phyloP scores from a whole-genome alignment of 2,888 invertebrate genomes.

The Linhomoeus sp. region DNA sequence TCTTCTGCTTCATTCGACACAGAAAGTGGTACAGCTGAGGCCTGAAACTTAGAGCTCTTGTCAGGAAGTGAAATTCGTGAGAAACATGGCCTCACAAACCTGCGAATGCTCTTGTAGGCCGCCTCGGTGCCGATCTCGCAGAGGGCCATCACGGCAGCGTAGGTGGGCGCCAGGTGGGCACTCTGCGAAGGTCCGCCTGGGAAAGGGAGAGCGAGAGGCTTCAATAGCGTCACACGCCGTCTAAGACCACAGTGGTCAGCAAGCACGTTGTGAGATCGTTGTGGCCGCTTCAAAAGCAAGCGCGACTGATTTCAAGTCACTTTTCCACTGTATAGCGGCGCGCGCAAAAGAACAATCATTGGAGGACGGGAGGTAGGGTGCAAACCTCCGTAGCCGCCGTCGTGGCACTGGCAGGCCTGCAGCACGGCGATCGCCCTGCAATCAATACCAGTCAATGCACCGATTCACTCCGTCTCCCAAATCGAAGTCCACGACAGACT shows the following conservation, averaged over 20 bases:
- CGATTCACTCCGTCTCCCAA: no score
- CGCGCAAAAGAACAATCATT: no score
- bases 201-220: neutral
- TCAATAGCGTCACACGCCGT: neutral
- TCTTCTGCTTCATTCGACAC: conserved; percentile 49
- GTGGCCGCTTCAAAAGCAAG: no score
- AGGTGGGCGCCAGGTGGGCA: conserved; percentile 86
- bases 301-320: no score
- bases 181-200: conserved; percentile 72
- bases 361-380: no score
- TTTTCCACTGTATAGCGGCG: no score
- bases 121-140: conserved; percentile 68
- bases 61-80: neutral
- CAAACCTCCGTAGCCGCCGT: conserved; percentile 7
- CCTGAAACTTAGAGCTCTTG: conserved; percentile 26
- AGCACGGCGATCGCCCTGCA: conserved; percentile 13
- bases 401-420: conserved; percentile 16
- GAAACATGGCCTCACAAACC: conserved; percentile 29
- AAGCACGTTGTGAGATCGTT: no score
- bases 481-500: no score
- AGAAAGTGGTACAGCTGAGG: conserved; percentile 53
- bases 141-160: conserved; percentile 81
- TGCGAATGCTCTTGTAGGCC: conserved; percentile 67
- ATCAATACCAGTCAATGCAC: no score
- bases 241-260: neutral